Percentiles rank a stretch among this genome's conserved stretches.
These are phyloP conservation scores for Pissodes strobi DNA, from an alignment of 1,140 invertebrate species.

Conservation along the genomic window DNA sequence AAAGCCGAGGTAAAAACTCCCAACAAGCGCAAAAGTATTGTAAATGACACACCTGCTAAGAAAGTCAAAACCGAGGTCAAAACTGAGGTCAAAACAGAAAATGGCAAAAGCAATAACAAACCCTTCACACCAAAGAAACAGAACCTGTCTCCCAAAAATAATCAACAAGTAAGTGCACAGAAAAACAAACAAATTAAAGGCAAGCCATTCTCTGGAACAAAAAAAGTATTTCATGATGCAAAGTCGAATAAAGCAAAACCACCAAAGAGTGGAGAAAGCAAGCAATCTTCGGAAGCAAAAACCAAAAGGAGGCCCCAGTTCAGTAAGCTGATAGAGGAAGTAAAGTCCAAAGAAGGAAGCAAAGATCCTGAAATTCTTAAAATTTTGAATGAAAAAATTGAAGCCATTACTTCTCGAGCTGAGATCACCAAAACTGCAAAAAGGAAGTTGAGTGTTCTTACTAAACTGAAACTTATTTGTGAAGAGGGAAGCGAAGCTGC, in stretches of 20 bases:
- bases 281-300: conserved; percentile 19
- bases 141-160: conserved; percentile 5
- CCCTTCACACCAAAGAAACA: conserved; percentile 15
- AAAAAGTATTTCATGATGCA: conserved; percentile 7
- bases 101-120: conserved; percentile 21
- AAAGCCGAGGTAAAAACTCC: conserved; percentile 39
- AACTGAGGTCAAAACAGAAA: no score
- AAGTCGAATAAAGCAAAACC: conserved; percentile 8
- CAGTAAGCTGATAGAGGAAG: conserved; percentile 11
- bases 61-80: no score
- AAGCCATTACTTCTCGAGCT: conserved; percentile 12
- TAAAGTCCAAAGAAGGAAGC: conserved; percentile 15
- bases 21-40: conserved; percentile 36
- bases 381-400: conserved; percentile 30
- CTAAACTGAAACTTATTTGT: conserved; percentile 17
- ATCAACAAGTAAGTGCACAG: conserved; percentile 18
- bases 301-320: conserved; percentile 25
- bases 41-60: conserved; percentile 7
- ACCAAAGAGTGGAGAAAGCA: not conserved
- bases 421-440: conserved; percentile 41
- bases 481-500: conserved; percentile 19
- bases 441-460: conserved; percentile 34
- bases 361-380: conserved; percentile 30
- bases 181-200: conserved; percentile 34
- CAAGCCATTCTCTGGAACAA: conserved; percentile 35